These are phyloP conservation scores for Xiphorhynchus elegans DNA, from an alignment of 2,113 vertebrate genomes.

Conservation along the genomic window DNA sequence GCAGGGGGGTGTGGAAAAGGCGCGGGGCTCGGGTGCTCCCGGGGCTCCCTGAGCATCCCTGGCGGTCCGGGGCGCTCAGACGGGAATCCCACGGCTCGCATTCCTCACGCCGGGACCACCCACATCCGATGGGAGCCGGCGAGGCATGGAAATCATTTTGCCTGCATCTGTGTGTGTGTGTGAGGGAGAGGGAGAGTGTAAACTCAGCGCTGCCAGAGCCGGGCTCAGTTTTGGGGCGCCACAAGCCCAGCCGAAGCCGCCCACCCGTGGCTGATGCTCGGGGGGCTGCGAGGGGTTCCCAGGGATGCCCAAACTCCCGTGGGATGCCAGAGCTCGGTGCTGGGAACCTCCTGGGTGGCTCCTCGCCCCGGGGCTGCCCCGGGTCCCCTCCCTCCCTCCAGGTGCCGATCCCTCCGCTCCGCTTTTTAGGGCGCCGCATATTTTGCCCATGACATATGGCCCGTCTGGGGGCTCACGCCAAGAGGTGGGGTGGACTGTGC, in stretches of 20 bases:
- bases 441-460: constrained; percentile 75
- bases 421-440: constrained; percentile 67
- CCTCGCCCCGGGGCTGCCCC: neutral
- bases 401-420: constrained; percentile 54
- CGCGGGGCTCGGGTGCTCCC: neutral
- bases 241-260: neutral
- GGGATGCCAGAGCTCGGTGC: neutral
- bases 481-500: constrained; percentile 67
- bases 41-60: neutral
- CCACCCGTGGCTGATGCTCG: neutral
- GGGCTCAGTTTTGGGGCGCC: neutral
- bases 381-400: neutral
- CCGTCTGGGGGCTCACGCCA: constrained; percentile 47
- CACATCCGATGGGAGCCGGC: constrained; percentile 6
- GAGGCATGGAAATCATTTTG: constrained; percentile 20
- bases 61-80: neutral
- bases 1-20: neutral
- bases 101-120: constrained; percentile 50
- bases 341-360: neutral
- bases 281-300: neutral
- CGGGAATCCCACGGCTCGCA: neutral
- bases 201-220: neutral
- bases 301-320: neutral
- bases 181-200: neutral
- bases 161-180: neutral